Conservation (phyloP, 2,113 vertebrate genomes). For the Neotoma lepida region DNA sequence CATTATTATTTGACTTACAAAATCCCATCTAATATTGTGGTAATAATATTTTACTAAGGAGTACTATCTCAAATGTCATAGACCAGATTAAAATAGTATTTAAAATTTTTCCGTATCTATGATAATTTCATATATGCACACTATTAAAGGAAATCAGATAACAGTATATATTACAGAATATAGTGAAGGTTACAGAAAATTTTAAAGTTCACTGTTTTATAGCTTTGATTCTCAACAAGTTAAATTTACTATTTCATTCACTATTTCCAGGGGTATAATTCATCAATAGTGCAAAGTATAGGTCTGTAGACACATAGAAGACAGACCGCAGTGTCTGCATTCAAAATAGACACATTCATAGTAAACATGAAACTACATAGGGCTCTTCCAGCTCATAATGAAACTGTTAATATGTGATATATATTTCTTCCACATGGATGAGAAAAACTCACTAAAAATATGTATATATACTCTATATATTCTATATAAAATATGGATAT, state of each 20-base stretch:
- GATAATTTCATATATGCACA: not conserved
- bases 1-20: not conserved
- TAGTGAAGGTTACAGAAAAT: not conserved
- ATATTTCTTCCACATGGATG: not conserved
- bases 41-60: not conserved
- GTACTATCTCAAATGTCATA: not conserved
- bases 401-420: not conserved
- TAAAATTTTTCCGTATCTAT: not conserved
- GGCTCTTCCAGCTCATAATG: not conserved
- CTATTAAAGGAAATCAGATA: not conserved
- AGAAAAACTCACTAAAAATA: not conserved
- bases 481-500: too few relatives aligned
- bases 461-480: not conserved
- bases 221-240: not conserved
- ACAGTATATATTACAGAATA: not conserved
- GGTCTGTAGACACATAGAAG: not conserved
- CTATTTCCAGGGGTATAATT: not conserved
- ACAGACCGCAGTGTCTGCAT: not conserved
- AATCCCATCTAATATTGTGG: not conserved
- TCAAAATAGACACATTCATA: not conserved
- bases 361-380: not conserved
- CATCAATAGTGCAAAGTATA: not conserved
- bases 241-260: not conserved
- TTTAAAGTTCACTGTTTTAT: not conserved
- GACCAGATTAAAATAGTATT: not conserved